Conservation (phyloP, 2,113 vertebrate species). For the Peromyscus maniculatus region DNA sequence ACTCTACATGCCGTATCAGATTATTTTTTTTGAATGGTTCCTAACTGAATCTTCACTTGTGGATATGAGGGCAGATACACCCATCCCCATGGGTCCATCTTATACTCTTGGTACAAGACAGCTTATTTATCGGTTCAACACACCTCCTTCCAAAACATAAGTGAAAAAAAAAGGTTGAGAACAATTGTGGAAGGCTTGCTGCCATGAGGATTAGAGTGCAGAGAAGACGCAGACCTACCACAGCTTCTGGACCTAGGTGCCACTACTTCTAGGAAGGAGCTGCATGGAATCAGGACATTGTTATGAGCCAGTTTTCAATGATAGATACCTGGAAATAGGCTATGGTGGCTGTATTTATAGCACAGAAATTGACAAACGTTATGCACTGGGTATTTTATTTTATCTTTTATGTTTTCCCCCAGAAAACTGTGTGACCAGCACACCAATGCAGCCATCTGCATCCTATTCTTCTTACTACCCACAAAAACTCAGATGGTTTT, state of each 20-base stretch:
- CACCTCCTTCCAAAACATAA: constrained; percentile 48
- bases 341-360: neutral
- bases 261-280: neutral
- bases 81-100: neutral
- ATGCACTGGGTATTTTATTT: neutral
- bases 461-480: neutral
- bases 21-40: neutral
- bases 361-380: constrained; percentile 7
- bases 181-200: neutral
- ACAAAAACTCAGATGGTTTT: neutral
- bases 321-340: neutral
- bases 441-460: neutral
- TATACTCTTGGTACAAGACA: neutral
- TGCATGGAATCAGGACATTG: neutral
- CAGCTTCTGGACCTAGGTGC: neutral
- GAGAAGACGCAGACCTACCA: neutral
- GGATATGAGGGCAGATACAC: neutral
- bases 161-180: neutral
- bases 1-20: neutral
- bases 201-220: neutral
- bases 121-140: neutral
- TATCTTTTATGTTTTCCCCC: neutral
- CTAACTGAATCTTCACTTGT: neutral
- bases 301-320: neutral
- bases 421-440: neutral